phyloP scores from a whole-genome alignment of 2,113 vertebrate species.

The Oostethus manadensis region DNA sequence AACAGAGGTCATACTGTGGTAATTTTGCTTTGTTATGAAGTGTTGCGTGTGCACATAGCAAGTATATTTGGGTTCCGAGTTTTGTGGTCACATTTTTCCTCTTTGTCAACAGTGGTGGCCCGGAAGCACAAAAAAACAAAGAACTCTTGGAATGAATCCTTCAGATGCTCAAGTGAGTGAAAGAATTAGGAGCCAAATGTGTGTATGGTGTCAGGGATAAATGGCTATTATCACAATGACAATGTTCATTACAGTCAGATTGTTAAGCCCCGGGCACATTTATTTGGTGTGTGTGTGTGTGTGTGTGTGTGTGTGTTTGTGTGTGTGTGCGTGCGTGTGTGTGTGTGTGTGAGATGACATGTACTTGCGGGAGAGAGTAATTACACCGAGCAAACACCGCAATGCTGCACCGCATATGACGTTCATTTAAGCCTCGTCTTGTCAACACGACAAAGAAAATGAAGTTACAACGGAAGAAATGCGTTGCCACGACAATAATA shows the following conservation, averaged over 20 bases:
- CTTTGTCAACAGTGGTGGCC: too few species aligned
- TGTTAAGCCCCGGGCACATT: constrained; percentile 64
- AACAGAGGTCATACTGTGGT: too few species aligned
- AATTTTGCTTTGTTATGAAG: too few species aligned
- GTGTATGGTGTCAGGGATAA: constrained; percentile 58
- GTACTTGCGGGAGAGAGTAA: constrained; percentile 51
- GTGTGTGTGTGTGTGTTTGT: constrained; percentile 5
- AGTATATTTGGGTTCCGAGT: too few species aligned
- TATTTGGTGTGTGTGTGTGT: constrained; percentile 37
- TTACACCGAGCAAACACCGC: constrained; percentile 41
- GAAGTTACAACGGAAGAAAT: too few species aligned
- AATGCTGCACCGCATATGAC: constrained; percentile 38
- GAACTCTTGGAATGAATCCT: background rate
- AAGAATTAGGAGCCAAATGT: background rate
- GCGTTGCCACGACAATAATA: too few species aligned
- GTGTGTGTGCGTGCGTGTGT: constrained; percentile 17
- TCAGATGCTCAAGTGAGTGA: constrained; percentile 1
- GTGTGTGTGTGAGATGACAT: constrained; percentile 27
- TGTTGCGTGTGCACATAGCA: too few species aligned
- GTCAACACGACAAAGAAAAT: too few species aligned
- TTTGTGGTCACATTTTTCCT: too few species aligned
- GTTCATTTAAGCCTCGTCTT: too few species aligned
- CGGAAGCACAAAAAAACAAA: background rate
- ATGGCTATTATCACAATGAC: constrained; percentile 72
- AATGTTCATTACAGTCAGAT: constrained; percentile 72